phyloP scores from a whole-genome alignment of 1,140 invertebrate genomes.

The Metaphire vulgaris region DNA sequence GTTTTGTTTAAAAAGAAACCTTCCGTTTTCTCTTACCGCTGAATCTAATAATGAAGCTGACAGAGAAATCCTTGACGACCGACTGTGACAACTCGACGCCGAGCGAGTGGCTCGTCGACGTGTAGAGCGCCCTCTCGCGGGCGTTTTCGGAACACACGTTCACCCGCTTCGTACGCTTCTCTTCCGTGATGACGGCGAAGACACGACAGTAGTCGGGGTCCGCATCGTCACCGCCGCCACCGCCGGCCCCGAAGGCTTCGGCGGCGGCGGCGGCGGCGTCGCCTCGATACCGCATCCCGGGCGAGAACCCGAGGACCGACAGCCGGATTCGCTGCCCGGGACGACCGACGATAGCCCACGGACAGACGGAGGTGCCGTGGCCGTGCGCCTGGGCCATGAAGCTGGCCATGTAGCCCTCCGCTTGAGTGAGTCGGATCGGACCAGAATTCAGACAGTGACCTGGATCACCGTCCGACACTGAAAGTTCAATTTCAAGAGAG shows the following conservation, averaged over 20 bases:
- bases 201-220: constrained; percentile 11
- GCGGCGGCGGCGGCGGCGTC: background rate
- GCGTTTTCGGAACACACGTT: constrained; percentile 15
- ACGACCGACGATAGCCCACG: constrained; percentile 18
- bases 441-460: background rate
- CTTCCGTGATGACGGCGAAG: constrained; percentile 3
- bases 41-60: constrained; percentile 21
- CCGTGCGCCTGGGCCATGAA: constrained; percentile 11
- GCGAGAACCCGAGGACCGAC: constrained; percentile 15
- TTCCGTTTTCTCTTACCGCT: constrained; percentile 5
- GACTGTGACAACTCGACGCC: constrained; percentile 4
- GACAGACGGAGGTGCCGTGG: constrained; percentile 24
- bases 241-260: background rate
- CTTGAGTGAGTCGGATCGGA: background rate
- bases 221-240: background rate
- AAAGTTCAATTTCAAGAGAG: too few relatives aligned
- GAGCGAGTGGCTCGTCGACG: background rate
- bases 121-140: background rate
- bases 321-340: constrained; percentile 28
- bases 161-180: background rate
- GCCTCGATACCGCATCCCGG: constrained; percentile 2
- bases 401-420: constrained; percentile 26
- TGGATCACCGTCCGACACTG: background rate
- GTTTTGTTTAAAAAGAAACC: too few relatives aligned
- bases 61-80: constrained; percentile 1